Evolutionary conservation across 2,888 invertebrate species (phyloP), one percentile per base, ranked within the genome.

Genomic region (Athripsodes cinereus): DNA sequence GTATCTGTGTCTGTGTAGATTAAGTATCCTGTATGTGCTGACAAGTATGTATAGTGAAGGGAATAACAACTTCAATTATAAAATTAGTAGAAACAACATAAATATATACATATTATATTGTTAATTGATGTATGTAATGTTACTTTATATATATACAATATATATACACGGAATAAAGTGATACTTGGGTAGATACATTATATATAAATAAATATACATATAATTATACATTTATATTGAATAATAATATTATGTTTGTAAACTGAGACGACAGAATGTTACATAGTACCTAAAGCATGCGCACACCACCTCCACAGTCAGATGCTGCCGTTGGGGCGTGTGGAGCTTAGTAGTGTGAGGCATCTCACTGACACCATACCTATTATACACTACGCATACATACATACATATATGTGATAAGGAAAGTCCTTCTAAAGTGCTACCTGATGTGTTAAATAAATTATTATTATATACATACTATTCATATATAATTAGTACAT

Each of bases 351-450:
- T n/a, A n/a, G n/a, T n/a, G n/a, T n/a, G n/a, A n/a, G n/a, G n/a
- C n/a, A n/a, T n/a, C n/a, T n/a, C n/a, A n/a, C n/a, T n/a, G n/a
- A n/a, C n/a, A n/a, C n/a, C n/a, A n/a, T n/a, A n/a, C 26, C 10
- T 10, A 6, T 26, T 26, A 26, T 26, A 26, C 26, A 26, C 3
- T 44, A 44, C 18, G 13, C 18, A 3, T 44, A 44, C 18, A 44
- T 44, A 44, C 18, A 44, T 44, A 44, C 18, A 44, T 44, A 44
- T 44, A 44, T 44, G 18, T 16, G n/a, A 44, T 44, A 18, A 44
- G 74, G 75, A 51, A 58, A 56, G 52, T 61, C 54, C 57, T 55
- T 57, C 57, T 60, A 61, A 55, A 53, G 16, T 35, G 26, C 26
- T 26, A 26, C 26, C 55, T 57, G 48, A 58, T 56, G 52, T 52